Evolutionary conservation across 2,888 invertebrate genomes (phyloP), one percentile per base, ranked within the genome.

Genomic region (Plutella xylostella): DNA sequence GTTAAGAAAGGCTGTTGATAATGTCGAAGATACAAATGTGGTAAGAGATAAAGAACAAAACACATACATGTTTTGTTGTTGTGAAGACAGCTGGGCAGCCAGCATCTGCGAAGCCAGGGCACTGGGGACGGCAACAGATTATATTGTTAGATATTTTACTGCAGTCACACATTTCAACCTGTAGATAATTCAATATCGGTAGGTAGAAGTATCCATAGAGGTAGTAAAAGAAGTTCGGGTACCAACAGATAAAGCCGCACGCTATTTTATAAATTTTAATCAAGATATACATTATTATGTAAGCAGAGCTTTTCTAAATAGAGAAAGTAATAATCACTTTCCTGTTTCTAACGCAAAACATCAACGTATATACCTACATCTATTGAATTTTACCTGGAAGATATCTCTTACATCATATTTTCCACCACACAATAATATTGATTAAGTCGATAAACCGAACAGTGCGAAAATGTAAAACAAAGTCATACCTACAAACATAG

Each of bases 51-150:
- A 62, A 67, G 71, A 80, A 82, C 79, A 83, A 79, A 83, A 83
- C 78, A 93, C 93, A 88, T 94, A 94, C 94, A 93, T 94, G 90
- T 92, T 91, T 89, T 93, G 93, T 88, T 93, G 93, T 88, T 93
- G 93, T 86, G 93, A 91, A 83, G 92, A 92, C 84, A 93, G 90
- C 90, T 93, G 93, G 86, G 91, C 90, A 88, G 93, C 93, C 89
- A 93, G 92, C 93, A 94, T 94, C 93, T 94, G 94, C 88, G 93
- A 92, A 90, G 94, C 94, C 90, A 94, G 93, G 91, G 94, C 94
- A 93, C 94, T 94, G 92, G 90, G 90, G 87, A 91, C 87, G 88
- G 79, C 86, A 86, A 82, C 71, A 80, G 17, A 68, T 74, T 70
- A 61, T 67, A 64, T 67, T 70, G 75, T 82, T 82, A 82, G 77